Evolutionary conservation across 2,797 vertebrate genomes (phyloP).

Genomic region (Lindbergichthys nudifrons): DNA sequence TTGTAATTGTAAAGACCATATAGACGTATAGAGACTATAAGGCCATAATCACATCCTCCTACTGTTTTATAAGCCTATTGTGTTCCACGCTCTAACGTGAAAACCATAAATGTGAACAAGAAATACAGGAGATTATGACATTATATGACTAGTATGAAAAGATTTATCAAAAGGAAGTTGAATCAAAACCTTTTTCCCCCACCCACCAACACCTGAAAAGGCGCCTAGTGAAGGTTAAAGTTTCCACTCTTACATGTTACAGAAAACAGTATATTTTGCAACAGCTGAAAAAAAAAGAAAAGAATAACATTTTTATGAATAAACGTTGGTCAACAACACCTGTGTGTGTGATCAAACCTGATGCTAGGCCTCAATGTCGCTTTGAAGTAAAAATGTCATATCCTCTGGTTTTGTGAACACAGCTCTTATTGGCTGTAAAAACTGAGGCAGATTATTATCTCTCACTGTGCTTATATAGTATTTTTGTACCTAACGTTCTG

Average conservation of each 20-base stretch:
- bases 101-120: not conserved
- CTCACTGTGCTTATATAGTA: not conserved
- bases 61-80: not conserved
- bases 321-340: constrained; percentile 6
- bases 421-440: not conserved
- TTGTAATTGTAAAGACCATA: not conserved
- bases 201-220: constrained; percentile 18
- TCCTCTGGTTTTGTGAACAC: constrained; percentile 12
- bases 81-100: not conserved
- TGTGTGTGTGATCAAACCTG: not conserved
- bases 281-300: not conserved
- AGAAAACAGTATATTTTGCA: constrained; percentile 20
- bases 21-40: not conserved
- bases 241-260: constrained; percentile 25
- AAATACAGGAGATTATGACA: not conserved
- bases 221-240: constrained; percentile 13
- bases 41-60: constrained; percentile 30
- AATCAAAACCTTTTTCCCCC: not conserved
- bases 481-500: not conserved
- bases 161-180: constrained; percentile 3
- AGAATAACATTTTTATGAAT: not conserved
- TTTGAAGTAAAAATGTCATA: not conserved
- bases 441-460: constrained; percentile 22
- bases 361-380: not conserved
- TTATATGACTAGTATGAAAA: not conserved